Conservation (phyloP, 2,797 vertebrate species). For the Sebastes diaconus region DNA sequence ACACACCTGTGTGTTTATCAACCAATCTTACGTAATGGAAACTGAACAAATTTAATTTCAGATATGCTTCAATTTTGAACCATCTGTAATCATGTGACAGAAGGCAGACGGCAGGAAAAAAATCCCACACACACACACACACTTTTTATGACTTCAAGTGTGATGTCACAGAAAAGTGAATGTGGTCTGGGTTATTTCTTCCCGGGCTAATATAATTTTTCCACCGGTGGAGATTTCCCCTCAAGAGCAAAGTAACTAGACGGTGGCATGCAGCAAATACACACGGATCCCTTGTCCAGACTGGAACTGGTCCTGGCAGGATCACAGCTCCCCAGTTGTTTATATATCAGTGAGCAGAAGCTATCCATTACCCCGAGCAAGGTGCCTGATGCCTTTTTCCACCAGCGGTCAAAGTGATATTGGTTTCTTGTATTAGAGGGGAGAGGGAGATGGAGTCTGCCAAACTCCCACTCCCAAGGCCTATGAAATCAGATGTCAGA, state of each 20-base stretch:
- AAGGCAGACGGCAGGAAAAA: constrained; percentile 36
- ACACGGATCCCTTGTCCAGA: constrained; percentile 69
- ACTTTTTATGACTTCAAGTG: constrained; percentile 60
- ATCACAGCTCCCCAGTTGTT: constrained; percentile 75
- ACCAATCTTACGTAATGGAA: constrained; percentile 49
- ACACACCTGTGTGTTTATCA: constrained; percentile 25
- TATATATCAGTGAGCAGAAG: constrained; percentile 72
- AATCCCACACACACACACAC: constrained; percentile 8
- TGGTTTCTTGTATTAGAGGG: constrained; percentile 69
- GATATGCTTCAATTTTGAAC: constrained; percentile 56
- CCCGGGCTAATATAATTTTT: constrained; percentile 86
- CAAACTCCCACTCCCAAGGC: constrained; percentile 45
- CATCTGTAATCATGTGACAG: constrained; percentile 56
- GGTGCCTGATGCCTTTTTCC: constrained; percentile 70
- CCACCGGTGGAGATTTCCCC: constrained; percentile 42
- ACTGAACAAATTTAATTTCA: constrained; percentile 64
- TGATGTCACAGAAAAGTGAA: constrained; percentile 73
- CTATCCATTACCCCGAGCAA: constrained; percentile 74
- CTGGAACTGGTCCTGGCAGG: constrained; percentile 58
- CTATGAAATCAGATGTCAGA: constrained; percentile 65
- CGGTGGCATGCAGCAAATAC: constrained; percentile 54
- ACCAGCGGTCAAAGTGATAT: constrained; percentile 69
- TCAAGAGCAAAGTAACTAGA: constrained; percentile 63
- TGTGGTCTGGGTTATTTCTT: constrained; percentile 71
- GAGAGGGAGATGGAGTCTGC: constrained; percentile 53